A percentile compares a stretch with the other conserved stretches of the same genome.
Evolutionary conservation across 2,797 vertebrate species (phyloP).

Genomic region (Phrynocephalus forsythii): DNA sequence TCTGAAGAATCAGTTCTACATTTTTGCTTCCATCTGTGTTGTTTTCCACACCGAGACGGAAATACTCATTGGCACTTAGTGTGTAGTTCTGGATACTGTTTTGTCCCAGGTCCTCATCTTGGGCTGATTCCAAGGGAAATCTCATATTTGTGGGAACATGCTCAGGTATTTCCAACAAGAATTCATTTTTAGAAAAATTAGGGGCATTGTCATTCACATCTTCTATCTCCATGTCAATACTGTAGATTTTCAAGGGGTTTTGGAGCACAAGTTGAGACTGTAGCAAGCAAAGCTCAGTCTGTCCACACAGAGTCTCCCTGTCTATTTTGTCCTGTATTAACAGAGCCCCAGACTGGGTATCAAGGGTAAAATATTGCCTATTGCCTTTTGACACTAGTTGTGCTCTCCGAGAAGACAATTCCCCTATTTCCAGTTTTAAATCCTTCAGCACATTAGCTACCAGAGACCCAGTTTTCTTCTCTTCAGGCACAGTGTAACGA

Average conservation of each 20-base stretch:
- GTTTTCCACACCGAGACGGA: slow-evolving; percentile 66
- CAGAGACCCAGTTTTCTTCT: slow-evolving; percentile 56
- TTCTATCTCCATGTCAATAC: slow-evolving; percentile 60
- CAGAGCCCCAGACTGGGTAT: slow-evolving; percentile 20
- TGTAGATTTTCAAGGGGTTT: slow-evolving; percentile 72
- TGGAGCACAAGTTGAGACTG: slow-evolving; percentile 70
- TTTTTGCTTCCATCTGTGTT: slow-evolving; percentile 56
- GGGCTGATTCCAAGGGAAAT: slow-evolving; percentile 80
- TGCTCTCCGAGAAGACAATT: neutral
- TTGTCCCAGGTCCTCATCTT: slow-evolving; percentile 68
- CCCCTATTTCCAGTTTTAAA: neutral
- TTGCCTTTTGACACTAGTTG: neutral
- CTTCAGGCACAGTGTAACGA: slow-evolving; percentile 59
- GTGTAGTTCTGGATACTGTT: slow-evolving; percentile 76
- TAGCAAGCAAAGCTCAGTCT: slow-evolving; percentile 60
- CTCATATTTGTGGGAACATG: slow-evolving; percentile 63
- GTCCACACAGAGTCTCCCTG: slow-evolving; percentile 64
- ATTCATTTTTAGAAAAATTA: slow-evolving; percentile 55
- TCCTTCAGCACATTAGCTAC: slow-evolving; percentile 57
- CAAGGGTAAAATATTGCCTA: slow-evolving; percentile 10
- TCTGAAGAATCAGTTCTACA: slow-evolving; percentile 67
- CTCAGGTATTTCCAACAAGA: slow-evolving; percentile 76
- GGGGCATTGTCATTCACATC: slow-evolving; percentile 37
- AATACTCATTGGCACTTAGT: slow-evolving; percentile 76
- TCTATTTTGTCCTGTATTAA: slow-evolving; percentile 61